Percentiles rank a stretch among this genome's conserved stretches.
Evolutionary conservation across 1,140 invertebrate species (phyloP).

Genomic region (Leucophenga varia): DNA sequence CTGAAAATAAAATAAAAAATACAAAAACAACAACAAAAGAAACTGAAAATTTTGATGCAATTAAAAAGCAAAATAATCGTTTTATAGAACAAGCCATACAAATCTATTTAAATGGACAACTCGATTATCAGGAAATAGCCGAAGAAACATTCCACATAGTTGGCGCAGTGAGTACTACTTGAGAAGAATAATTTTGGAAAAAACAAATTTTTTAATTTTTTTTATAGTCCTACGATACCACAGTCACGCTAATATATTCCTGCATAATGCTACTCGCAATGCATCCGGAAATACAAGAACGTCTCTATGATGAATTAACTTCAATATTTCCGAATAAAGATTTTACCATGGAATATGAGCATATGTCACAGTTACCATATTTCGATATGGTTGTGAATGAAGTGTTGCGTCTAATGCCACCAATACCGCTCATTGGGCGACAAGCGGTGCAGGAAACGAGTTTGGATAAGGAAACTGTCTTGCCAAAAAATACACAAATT

Average conservation of each 20-base stretch:
- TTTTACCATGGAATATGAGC: not conserved
- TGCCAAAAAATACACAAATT: not conserved
- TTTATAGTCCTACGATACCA: not conserved
- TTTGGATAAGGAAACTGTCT: not conserved
- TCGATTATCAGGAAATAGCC: not conserved
- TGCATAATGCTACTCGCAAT: not conserved
- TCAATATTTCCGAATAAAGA: not conserved
- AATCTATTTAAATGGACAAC: not conserved
- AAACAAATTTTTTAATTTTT: not conserved
- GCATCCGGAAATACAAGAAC: no score
- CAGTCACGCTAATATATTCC: not conserved
- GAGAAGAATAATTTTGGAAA: not conserved
- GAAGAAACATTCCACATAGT: not conserved
- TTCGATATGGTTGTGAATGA: not conserved
- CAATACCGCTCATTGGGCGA: not conserved
- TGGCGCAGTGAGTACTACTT: not conserved
- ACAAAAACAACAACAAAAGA: no score
- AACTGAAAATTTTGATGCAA: no score
- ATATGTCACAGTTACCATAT: not conserved
- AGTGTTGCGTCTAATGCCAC: not conserved
- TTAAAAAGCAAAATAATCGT: not conserved
- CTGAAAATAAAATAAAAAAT: no score
- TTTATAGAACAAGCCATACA: not conserved
- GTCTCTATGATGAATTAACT: not conserved
- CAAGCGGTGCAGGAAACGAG: not conserved